phyloP scores from a whole-genome alignment of 1,140 invertebrate genomes.

The Apis dorsata region DNA sequence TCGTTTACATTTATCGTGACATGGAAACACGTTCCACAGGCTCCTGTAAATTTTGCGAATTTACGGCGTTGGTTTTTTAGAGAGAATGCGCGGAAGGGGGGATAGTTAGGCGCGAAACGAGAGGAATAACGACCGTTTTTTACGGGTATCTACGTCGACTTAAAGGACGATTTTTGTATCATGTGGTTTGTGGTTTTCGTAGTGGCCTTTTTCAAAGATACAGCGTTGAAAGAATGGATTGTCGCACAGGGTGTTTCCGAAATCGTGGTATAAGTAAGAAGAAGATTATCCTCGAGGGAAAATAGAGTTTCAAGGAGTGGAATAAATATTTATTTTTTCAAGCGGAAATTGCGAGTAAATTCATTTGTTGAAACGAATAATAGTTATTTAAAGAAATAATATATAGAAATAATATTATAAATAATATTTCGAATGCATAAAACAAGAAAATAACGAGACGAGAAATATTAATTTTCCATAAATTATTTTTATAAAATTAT shows the following conservation, averaged over 20 bases:
- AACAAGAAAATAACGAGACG: too few relatives aligned
- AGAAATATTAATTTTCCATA: too few relatives aligned
- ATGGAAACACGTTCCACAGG: not conserved
- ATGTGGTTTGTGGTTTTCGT: not conserved
- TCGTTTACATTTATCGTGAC: not conserved
- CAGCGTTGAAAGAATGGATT: not conserved
- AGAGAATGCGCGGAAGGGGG: not conserved
- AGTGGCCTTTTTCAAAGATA: not conserved
- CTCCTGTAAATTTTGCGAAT: slow-evolving; percentile 13
- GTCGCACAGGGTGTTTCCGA: too few relatives aligned
- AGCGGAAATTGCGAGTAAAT: too few relatives aligned
- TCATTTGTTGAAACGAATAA: too few relatives aligned
- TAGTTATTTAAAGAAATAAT: too few relatives aligned
- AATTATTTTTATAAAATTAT: too few relatives aligned
- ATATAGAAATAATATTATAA: too few relatives aligned
- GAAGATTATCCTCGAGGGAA: not conserved
- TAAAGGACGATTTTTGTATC: slow-evolving; percentile 3
- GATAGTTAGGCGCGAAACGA: not conserved
- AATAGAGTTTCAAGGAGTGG: too few relatives aligned
- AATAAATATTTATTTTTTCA: too few relatives aligned
- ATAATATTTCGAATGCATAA: too few relatives aligned
- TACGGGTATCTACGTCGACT: slow-evolving; percentile 22
- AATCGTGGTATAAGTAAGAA: too few relatives aligned
- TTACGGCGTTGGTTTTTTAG: not conserved
- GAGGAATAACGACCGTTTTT: slow-evolving; percentile 20